Conservation (phyloP, 1,140 invertebrate genomes). For the Cotesia vestalis region DNA sequence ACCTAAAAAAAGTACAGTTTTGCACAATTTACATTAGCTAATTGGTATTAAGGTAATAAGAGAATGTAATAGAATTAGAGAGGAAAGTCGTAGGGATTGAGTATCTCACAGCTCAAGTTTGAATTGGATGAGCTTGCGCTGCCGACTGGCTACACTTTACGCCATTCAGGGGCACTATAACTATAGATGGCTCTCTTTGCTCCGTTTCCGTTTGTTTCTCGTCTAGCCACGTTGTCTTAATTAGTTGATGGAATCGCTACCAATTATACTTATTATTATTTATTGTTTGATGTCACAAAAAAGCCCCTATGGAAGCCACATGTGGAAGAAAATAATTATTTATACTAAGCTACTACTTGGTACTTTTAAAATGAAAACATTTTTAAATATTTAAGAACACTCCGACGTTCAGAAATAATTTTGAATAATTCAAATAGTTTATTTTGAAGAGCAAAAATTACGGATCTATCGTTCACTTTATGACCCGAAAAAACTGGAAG, state of each 20-base stretch:
- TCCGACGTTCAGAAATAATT: too few species aligned
- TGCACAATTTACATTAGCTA: conserved; percentile 40
- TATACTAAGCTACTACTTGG: too few species aligned
- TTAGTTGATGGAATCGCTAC: conserved; percentile 36
- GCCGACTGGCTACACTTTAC: conserved; percentile 23
- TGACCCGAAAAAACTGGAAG: too few species aligned
- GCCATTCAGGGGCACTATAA: neutral
- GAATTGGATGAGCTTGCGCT: conserved; percentile 36
- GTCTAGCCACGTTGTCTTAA: conserved; percentile 26
- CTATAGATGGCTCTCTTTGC: neutral
- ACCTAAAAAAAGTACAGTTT: neutral
- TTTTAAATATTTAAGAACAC: too few species aligned
- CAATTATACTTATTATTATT: conserved; percentile 38
- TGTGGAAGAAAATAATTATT: too few species aligned
- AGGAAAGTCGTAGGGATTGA: conserved; percentile 29
- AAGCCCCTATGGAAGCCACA: neutral
- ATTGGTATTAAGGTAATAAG: conserved; percentile 30
- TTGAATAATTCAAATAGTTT: too few species aligned
- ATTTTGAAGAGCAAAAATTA: too few species aligned
- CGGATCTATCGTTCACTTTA: too few species aligned
- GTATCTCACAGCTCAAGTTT: conserved; percentile 31
- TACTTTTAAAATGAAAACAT: too few species aligned
- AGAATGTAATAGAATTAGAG: neutral
- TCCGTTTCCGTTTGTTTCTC: conserved; percentile 22
- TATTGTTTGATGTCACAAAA: conserved; percentile 9